phyloP scores from a whole-genome alignment of 1,140 invertebrate genomes.

The Aradophagus sp. region DNA sequence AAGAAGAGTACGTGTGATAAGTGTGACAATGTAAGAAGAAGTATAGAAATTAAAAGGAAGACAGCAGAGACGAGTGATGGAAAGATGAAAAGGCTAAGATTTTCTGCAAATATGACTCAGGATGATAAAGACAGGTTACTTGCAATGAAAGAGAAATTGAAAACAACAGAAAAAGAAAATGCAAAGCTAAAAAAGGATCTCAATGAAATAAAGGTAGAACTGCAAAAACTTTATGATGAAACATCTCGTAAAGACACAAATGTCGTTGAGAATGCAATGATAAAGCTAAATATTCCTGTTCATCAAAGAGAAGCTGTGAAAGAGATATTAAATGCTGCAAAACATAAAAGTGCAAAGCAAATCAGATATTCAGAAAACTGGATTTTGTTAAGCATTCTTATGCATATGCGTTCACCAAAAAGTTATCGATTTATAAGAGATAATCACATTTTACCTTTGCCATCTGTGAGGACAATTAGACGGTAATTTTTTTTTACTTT shows the following conservation, averaged over 20 bases:
- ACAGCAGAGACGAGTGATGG: background rate
- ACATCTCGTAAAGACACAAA: background rate
- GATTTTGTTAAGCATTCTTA: slow-evolving; percentile 29
- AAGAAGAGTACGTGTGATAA: slow-evolving; percentile 2
- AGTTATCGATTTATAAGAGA: slow-evolving; percentile 19
- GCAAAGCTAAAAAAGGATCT: too few species aligned
- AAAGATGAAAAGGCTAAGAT: slow-evolving; percentile 1
- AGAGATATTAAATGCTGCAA: slow-evolving; percentile 13
- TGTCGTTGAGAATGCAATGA: slow-evolving; percentile 2
- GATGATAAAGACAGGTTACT: too few species aligned
- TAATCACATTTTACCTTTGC: slow-evolving; percentile 40
- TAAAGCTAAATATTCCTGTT: slow-evolving; percentile 1
- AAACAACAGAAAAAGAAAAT: too few species aligned
- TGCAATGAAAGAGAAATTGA: too few species aligned
- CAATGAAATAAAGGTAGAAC: background rate
- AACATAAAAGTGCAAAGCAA: slow-evolving; percentile 3
- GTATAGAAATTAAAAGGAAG: slow-evolving; percentile 2
- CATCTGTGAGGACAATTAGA: slow-evolving; percentile 30
- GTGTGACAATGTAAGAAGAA: slow-evolving; percentile 5
- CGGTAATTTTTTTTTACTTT: slow-evolving; percentile 9
- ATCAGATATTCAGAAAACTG: slow-evolving; percentile 35
- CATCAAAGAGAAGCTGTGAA: slow-evolving; percentile 6
- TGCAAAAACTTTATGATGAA: slow-evolving; percentile 3
- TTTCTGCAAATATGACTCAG: too few species aligned
- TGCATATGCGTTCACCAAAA: slow-evolving; percentile 41